These are phyloP conservation scores for Arion vulgaris DNA, from an alignment of 1,140 invertebrate species.

Conservation along the genomic window DNA sequence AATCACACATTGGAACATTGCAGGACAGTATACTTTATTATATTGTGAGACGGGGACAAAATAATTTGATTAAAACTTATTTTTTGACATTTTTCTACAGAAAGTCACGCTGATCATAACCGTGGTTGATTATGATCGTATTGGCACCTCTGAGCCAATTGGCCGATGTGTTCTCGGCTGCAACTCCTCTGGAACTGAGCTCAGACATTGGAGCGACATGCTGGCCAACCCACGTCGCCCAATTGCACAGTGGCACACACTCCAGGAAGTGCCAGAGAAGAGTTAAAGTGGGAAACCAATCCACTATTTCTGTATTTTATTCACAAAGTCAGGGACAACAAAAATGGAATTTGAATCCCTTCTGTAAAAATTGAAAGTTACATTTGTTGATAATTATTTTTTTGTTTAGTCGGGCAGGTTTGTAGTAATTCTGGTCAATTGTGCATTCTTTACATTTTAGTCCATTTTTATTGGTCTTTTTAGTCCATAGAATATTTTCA, in stretches of 20 bases:
- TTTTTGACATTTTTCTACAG: constrained; percentile 75
- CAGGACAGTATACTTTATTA: too few relatives aligned
- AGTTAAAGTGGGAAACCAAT: constrained; percentile 51
- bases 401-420: neutral
- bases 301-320: neutral
- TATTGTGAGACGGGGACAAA: too few relatives aligned
- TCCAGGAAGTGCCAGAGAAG: constrained; percentile 76
- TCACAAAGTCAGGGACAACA: neutral
- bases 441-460: too few relatives aligned
- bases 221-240: constrained; percentile 96
- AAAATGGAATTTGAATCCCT: neutral
- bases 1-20: too few relatives aligned
- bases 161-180: constrained; percentile 97
- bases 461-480: too few relatives aligned
- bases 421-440: neutral
- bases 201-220: constrained; percentile 98
- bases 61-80: neutral
- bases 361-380: neutral
- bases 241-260: constrained; percentile 99
- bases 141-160: constrained; percentile 99
- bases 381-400: neutral
- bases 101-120: constrained; percentile 99
- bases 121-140: constrained; percentile 99
- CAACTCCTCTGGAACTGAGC: constrained; percentile 94
- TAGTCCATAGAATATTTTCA: too few relatives aligned